Evolutionary conservation across 2,797 vertebrate species (phyloP).

Genomic region (Acanthurus tractus): DNA sequence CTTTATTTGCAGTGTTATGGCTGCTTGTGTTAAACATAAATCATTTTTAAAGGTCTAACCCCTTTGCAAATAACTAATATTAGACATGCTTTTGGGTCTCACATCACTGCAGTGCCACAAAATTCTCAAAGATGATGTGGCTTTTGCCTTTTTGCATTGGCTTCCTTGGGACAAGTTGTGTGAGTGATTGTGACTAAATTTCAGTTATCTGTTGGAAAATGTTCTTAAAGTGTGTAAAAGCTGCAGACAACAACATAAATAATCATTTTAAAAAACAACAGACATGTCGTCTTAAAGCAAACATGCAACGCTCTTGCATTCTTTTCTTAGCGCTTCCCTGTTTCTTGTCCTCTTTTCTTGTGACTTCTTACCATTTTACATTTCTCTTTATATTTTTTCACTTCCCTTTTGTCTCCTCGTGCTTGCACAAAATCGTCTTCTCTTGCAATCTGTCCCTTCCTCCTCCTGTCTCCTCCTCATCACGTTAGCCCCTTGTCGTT

Average conservation of each 20-base stretch:
- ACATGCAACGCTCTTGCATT: conserved; percentile 33
- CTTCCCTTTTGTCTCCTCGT: conserved; percentile 75
- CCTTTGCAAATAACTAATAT: not conserved
- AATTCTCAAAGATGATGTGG: not conserved
- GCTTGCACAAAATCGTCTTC: conserved; percentile 40
- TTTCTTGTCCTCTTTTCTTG: conserved; percentile 25
- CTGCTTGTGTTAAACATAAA: conserved; percentile 12
- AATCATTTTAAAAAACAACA: conserved; percentile 22
- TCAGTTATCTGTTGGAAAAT: not conserved
- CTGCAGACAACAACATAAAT: conserved; percentile 31
- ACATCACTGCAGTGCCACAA: not conserved
- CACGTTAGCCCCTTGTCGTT: conserved; percentile 93
- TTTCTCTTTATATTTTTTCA: conserved; percentile 42
- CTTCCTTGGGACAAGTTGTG: conserved; percentile 6
- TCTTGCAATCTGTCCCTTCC: conserved; percentile 36
- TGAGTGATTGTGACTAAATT: conserved; percentile 24
- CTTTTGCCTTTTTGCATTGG: not conserved
- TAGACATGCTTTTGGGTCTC: not conserved
- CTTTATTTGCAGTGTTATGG: not conserved
- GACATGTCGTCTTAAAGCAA: conserved; percentile 21
- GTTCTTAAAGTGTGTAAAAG: conserved; percentile 28
- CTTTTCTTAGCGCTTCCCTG: conserved; percentile 17
- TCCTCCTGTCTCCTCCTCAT: conserved; percentile 58
- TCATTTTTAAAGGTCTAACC: conserved; percentile 10
- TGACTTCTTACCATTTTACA: conserved; percentile 37